Conservation (phyloP, 2,888 invertebrate species). For the Gnatocerus cornutus region DNA sequence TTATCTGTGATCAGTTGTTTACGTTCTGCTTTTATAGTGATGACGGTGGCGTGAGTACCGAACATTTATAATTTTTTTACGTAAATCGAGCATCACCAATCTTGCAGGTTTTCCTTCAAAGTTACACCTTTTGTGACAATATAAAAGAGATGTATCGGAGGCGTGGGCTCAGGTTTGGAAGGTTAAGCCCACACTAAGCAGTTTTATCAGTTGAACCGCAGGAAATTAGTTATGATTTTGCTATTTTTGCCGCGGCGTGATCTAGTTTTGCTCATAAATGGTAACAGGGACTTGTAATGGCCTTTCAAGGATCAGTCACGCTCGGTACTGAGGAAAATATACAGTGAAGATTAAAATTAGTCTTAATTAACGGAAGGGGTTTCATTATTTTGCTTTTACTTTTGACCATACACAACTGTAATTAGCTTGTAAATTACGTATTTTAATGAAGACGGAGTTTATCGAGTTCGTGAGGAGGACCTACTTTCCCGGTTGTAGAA, state of each 20-base stretch:
- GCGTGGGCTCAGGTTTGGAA: constrained; percentile 14
- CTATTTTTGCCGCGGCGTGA: background rate
- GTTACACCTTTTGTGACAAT: constrained; percentile 16
- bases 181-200: constrained; percentile 19
- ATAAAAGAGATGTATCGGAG: constrained; percentile 16
- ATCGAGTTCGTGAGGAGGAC: too few species aligned
- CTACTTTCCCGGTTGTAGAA: too few species aligned
- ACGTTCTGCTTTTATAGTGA: constrained; percentile 15
- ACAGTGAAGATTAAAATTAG: background rate
- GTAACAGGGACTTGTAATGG: background rate
- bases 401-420: background rate
- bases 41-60: constrained; percentile 19
- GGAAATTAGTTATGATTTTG: too few species aligned
- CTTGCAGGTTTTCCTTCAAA: constrained; percentile 9
- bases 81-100: constrained; percentile 14
- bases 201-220: constrained; percentile 3
- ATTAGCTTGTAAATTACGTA: background rate
- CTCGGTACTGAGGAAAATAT: background rate
- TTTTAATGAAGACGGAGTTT: too few species aligned
- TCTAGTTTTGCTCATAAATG: background rate
- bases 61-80: constrained; percentile 11
- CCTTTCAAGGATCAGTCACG: constrained; percentile 1
- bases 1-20: constrained; percentile 31
- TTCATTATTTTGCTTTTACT: background rate
- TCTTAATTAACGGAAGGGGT: background rate